Evolutionary conservation across 2,888 invertebrate genomes (phyloP).

Genomic region (Apotomis capreana): DNA sequence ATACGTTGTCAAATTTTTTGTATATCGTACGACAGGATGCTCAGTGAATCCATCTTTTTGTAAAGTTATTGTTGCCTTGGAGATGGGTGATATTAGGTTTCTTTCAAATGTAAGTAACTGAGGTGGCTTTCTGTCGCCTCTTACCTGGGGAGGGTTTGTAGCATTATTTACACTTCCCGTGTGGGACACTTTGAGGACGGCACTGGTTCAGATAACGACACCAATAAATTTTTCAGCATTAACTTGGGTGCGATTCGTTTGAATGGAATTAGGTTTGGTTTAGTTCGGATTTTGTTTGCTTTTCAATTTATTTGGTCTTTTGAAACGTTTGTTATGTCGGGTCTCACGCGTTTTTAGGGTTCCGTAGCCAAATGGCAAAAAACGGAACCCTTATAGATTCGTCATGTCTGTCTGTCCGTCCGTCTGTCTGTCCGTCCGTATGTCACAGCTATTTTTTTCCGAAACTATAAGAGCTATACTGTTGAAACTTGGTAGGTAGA

Average conservation of each 20-base stretch:
- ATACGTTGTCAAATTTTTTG: conserved; percentile 37
- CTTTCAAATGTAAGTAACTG: conserved; percentile 39
- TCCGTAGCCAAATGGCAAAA: too few relatives aligned
- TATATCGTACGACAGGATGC: conserved; percentile 31
- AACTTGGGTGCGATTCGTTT: neutral
- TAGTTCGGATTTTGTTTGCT: neutral
- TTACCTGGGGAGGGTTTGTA: conserved; percentile 19
- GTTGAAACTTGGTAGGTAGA: too few relatives aligned
- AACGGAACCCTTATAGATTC: too few relatives aligned
- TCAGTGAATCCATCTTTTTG: conserved; percentile 43
- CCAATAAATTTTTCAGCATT: conserved; percentile 10
- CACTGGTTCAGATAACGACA: conserved; percentile 9
- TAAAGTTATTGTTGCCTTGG: conserved; percentile 41
- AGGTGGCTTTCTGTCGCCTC: conserved; percentile 30
- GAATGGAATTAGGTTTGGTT: neutral
- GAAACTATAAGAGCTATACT: too few relatives aligned
- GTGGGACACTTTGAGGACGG: conserved; percentile 12
- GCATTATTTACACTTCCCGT: conserved; percentile 37
- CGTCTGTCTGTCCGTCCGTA: too few relatives aligned
- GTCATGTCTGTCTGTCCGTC: too few relatives aligned
- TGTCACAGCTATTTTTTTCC: too few relatives aligned
- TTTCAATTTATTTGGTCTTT: neutral
- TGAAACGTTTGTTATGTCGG: neutral
- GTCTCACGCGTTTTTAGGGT: too few relatives aligned
- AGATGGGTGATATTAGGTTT: conserved; percentile 40